phyloP scores from a whole-genome alignment of 2,113 vertebrate genomes.

The Hippolais icterina region DNA sequence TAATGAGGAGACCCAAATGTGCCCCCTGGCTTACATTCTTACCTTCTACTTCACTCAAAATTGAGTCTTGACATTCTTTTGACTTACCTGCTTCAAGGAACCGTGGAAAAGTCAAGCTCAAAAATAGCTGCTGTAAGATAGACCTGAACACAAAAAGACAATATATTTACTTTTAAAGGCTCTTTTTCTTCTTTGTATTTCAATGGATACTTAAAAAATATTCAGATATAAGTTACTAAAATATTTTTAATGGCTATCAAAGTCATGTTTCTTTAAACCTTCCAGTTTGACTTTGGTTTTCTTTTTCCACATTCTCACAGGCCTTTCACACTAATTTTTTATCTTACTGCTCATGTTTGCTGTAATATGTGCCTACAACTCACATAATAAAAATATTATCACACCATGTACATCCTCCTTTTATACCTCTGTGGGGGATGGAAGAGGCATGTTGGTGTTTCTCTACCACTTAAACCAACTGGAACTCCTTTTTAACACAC shows the following conservation, averaged over 20 bases:
- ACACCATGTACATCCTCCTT: neutral
- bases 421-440: neutral
- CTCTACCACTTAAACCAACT: neutral
- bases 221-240: neutral
- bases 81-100: slow-evolving; percentile 88
- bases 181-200: neutral
- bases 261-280: neutral
- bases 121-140: slow-evolving; percentile 90
- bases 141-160: slow-evolving; percentile 81
- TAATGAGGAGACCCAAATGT: neutral
- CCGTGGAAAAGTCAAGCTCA: slow-evolving; percentile 87
- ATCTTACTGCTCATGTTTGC: neutral
- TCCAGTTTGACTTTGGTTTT: neutral
- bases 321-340: neutral
- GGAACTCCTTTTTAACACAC: neutral
- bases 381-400: neutral
- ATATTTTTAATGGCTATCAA: neutral
- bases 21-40: neutral
- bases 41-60: slow-evolving; percentile 33
- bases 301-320: neutral
- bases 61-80: slow-evolving; percentile 1
- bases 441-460: neutral
- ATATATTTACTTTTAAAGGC: neutral
- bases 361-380: neutral
- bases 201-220: neutral